Percentiles rank a stretch among this genome's conserved stretches.
These are phyloP conservation scores for Drosophila parthenogenetica DNA, from an alignment of 2,888 invertebrate species.

Conservation along the genomic window DNA sequence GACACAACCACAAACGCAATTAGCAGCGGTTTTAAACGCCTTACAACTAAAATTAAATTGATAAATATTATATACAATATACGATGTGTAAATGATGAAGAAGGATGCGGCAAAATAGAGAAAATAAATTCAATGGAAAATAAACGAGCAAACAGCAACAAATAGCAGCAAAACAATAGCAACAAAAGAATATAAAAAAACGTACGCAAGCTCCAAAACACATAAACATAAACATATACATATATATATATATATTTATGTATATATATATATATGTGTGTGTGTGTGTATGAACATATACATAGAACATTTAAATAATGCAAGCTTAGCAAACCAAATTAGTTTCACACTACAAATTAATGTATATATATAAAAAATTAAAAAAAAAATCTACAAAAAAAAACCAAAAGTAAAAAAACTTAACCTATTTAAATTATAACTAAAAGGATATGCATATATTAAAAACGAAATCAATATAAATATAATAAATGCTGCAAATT, in stretches of 20 bases:
- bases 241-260: constrained; percentile 32
- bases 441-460: constrained; percentile 46
- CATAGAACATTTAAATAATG: constrained; percentile 20
- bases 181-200: constrained; percentile 57
- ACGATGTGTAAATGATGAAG: constrained; percentile 40
- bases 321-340: constrained; percentile 53
- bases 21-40: constrained; percentile 76
- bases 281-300: constrained; percentile 22
- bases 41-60: constrained; percentile 61
- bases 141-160: constrained; percentile 38
- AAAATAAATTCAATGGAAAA: constrained; percentile 27
- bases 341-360: constrained; percentile 40
- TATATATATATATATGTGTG: constrained; percentile 29
- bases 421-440: constrained; percentile 48
- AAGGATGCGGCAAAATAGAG: constrained; percentile 23
- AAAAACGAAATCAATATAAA: constrained; percentile 17
- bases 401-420: constrained; percentile 16
- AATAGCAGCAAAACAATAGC: constrained; percentile 44
- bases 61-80: constrained; percentile 36
- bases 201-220: no score
- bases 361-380: constrained; percentile 51
- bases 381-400: constrained; percentile 12
- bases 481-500: constrained; percentile 57
- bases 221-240: constrained; percentile 29
- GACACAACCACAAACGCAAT: constrained; percentile 49